phyloP scores from a whole-genome alignment of 2,888 invertebrate genomes.

The Geotrupes spiniger region DNA sequence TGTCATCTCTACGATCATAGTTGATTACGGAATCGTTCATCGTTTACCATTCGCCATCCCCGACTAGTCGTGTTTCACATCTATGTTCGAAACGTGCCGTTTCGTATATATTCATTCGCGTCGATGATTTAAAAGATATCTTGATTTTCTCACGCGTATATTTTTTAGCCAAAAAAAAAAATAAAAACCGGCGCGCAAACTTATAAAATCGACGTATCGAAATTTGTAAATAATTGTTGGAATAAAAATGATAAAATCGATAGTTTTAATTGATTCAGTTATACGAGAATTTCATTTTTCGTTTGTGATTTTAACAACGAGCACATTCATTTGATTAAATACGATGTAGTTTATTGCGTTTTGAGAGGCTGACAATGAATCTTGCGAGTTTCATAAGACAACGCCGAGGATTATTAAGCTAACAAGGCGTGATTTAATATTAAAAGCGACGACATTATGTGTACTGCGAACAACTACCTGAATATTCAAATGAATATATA shows the following conservation, averaged over 20 bases:
- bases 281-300: background rate
- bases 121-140: background rate
- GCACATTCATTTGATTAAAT: background rate
- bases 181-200: background rate
- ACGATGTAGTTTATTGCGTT: constrained; percentile 1
- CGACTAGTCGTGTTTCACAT: background rate
- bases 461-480: too few species aligned
- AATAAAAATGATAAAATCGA: too few species aligned
- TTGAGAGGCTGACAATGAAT: constrained; percentile 3
- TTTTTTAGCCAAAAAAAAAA: background rate
- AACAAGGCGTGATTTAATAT: constrained; percentile 6
- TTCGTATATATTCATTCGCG: background rate
- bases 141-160: too few species aligned
- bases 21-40: background rate
- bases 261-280: background rate
- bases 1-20: constrained; percentile 4
- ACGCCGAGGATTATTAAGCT: constrained; percentile 1
- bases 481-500: constrained; percentile 3
- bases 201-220: too few species aligned
- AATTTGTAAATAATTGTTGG: too few species aligned
- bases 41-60: constrained; percentile 1
- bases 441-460: background rate
- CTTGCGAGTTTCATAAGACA: constrained; percentile 4
- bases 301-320: background rate
- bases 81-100: background rate